phyloP scores from a whole-genome alignment of 1,140 invertebrate genomes.

The Dufourea novaeangliae region DNA sequence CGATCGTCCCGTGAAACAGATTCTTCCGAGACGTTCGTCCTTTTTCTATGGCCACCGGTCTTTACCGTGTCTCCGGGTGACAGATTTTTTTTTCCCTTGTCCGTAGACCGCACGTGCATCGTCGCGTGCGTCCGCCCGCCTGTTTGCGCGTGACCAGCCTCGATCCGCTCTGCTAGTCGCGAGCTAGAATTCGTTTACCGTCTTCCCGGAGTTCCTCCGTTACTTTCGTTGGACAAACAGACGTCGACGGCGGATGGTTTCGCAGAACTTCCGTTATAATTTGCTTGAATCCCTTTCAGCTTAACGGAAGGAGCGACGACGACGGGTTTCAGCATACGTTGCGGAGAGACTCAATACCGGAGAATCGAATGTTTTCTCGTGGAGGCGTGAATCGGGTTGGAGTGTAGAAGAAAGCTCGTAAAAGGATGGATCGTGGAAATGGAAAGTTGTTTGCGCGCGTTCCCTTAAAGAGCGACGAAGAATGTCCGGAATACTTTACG shows the following conservation, averaged over 20 bases:
- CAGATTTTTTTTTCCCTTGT: background rate
- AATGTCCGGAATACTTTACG: background rate
- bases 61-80: background rate
- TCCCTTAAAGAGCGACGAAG: background rate
- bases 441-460: background rate
- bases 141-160: background rate
- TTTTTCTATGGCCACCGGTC: background rate
- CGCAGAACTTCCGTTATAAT: slow-evolving; percentile 6
- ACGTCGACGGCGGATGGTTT: background rate
- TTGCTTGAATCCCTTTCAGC: background rate
- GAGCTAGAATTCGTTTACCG: background rate
- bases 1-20: slow-evolving; percentile 18
- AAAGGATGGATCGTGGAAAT: background rate
- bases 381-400: background rate
- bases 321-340: background rate
- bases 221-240: slow-evolving; percentile 6
- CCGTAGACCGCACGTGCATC: slow-evolving; percentile 45
- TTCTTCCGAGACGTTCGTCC: slow-evolving; percentile 5
- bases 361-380: background rate
- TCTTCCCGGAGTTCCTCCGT: background rate
- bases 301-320: background rate
- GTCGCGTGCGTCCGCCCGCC: slow-evolving; percentile 24
- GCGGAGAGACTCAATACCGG: background rate
- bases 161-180: background rate
- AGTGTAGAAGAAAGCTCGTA: no score